Percentiles rank a stretch among this genome's conserved stretches.
Conservation (phyloP, 2,888 invertebrate species). For the Idaea dimidiata region DNA sequence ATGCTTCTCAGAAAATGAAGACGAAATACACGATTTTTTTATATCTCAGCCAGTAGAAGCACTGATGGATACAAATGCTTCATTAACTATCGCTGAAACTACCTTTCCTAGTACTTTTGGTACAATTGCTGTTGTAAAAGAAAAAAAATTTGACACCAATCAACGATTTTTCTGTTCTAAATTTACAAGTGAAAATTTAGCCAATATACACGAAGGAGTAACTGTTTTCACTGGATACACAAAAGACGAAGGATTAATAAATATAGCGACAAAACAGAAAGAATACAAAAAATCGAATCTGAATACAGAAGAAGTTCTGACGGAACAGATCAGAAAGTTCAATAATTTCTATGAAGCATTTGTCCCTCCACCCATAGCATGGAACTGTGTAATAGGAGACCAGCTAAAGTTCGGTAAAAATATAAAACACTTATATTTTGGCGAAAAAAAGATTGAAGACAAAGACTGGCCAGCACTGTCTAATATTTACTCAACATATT, state of each 20-base stretch:
- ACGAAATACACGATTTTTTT: constrained; percentile 39
- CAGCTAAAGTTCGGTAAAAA: constrained; percentile 33
- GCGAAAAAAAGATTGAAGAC: constrained; percentile 21
- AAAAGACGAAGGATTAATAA: constrained; percentile 19
- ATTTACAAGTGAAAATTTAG: constrained; percentile 44
- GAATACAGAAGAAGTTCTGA: constrained; percentile 14
- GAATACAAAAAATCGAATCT: too few relatives aligned
- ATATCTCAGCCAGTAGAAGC: constrained; percentile 33
- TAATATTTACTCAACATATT: constrained; percentile 27
- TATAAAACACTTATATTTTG: constrained; percentile 36
- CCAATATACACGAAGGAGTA: constrained; percentile 71
- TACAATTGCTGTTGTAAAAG: constrained; percentile 32
- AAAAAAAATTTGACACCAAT: constrained; percentile 39
- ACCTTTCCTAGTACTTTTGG: constrained; percentile 24
- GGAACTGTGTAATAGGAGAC: constrained; percentile 24
- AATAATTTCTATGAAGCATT: constrained; percentile 22
- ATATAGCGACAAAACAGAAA: constrained; percentile 11
- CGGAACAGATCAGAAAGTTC: constrained; percentile 3
- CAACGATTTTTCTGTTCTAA: constrained; percentile 49
- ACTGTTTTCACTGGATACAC: constrained; percentile 9
- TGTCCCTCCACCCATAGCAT: constrained; percentile 28
- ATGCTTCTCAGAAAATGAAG: constrained; percentile 35
- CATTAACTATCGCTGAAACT: constrained; percentile 28
- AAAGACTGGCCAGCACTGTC: constrained; percentile 32
- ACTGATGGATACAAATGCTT: constrained; percentile 22